A percentile compares a stretch with the other conserved stretches of the same genome.
phyloP scores from a whole-genome alignment of 2,888 invertebrate genomes.

The Drosophila kokeensis region DNA sequence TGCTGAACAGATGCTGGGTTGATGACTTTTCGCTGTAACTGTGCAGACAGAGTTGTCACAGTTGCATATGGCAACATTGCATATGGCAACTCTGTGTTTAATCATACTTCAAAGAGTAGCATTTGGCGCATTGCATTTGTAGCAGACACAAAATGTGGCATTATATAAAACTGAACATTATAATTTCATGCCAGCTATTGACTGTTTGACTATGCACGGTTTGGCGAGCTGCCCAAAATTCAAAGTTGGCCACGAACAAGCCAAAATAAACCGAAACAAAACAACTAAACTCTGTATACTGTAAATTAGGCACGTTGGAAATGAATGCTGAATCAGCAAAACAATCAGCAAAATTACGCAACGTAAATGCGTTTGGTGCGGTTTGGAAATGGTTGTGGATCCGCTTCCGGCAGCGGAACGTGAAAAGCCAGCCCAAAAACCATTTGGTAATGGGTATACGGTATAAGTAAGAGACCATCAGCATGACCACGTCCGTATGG shows the following conservation, averaged over 20 bases:
- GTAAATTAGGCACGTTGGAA: constrained; percentile 46
- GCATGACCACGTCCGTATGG: constrained; percentile 34
- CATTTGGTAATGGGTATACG: constrained; percentile 7
- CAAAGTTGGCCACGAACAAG: not conserved
- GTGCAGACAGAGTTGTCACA: not conserved
- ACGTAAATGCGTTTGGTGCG: constrained; percentile 42
- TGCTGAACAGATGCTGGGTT: too few relatives aligned
- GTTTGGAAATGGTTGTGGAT: constrained; percentile 34
- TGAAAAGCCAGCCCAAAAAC: not conserved
- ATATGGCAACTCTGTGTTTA: not conserved
- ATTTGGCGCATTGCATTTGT: not conserved
- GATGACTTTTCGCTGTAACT: not conserved
- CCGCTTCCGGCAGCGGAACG: constrained; percentile 27
- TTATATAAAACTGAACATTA: not conserved
- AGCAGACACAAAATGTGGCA: not conserved
- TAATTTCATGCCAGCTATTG: not conserved
- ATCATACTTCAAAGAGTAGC: not conserved
- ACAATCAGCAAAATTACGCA: constrained; percentile 65
- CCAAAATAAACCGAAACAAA: not conserved
- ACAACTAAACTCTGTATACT: constrained; percentile 15
- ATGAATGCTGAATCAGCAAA: constrained; percentile 69
- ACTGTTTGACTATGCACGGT: not conserved
- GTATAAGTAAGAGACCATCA: constrained; percentile 15
- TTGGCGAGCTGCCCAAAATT: constrained; percentile 6
- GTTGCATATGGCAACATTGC: not conserved